A percentile compares a stretch with the other conserved stretches of the same genome.
Conservation (phyloP, 2,113 vertebrate genomes). For the Fulmarus glacialis region DNA sequence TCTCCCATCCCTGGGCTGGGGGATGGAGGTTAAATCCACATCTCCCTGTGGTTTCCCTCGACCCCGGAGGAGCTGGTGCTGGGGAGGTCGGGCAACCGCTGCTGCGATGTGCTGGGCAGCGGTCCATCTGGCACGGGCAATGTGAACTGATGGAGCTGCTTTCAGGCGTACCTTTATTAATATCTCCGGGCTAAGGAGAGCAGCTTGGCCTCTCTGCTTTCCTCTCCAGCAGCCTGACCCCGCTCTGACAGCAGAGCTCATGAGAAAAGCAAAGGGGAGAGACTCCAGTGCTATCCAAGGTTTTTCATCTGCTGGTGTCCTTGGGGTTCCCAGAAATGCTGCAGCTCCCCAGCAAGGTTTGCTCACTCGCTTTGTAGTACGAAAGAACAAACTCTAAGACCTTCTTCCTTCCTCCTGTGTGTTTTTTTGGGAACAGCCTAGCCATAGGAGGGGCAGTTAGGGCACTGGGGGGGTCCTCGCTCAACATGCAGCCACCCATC, state of each 20-base stretch:
- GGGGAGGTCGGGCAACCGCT: neutral
- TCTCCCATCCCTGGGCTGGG: neutral
- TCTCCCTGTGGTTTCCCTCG: neutral
- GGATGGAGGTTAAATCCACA: slow-evolving; percentile 44
- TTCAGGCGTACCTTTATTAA: slow-evolving; percentile 52
- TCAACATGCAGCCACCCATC: neutral
- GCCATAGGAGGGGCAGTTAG: neutral
- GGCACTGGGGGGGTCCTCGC: neutral
- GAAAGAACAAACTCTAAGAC: neutral
- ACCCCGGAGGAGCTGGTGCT: slow-evolving; percentile 31
- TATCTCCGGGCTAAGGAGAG: neutral
- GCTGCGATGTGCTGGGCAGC: slow-evolving; percentile 13
- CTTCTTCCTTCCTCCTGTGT: neutral
- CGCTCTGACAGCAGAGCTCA: neutral
- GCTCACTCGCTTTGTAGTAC: fast-evolving
- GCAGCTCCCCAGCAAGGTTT: neutral
- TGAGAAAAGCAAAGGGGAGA: neutral
- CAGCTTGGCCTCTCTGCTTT: neutral
- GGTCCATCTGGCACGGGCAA: slow-evolving; percentile 53
- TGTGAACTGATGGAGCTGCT: neutral
- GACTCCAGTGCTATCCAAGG: neutral
- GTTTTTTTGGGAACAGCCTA: neutral
- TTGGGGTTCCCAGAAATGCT: neutral
- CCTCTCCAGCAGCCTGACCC: neutral
- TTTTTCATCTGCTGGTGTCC: neutral